Conservation (phyloP, 2,888 invertebrate species). For the Sesia bembeciformis region DNA sequence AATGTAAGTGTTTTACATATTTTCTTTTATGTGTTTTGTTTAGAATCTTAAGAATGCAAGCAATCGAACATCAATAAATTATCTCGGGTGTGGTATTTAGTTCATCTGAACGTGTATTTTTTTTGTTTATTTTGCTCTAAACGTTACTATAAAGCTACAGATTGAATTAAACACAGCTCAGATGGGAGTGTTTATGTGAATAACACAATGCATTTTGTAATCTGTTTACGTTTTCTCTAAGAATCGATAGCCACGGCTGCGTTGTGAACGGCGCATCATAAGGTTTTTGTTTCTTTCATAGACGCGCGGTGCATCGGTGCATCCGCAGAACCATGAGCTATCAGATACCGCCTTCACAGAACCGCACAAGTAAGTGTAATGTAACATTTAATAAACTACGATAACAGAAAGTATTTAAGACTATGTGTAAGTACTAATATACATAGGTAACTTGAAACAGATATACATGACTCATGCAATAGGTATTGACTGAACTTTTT, state of each 20-base stretch:
- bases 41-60: constrained; percentile 4
- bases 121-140: constrained; percentile 4
- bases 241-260: constrained; percentile 39
- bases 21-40: background rate
- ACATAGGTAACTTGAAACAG: background rate
- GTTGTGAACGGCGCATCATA: constrained; percentile 22
- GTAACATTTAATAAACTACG: background rate
- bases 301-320: constrained; percentile 77
- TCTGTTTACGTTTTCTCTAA: constrained; percentile 11
- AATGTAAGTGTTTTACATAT: constrained; percentile 29
- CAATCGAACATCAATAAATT: constrained; percentile 20
- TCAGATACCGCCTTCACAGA: constrained; percentile 86
- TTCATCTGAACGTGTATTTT: constrained; percentile 25
- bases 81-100: constrained; percentile 67
- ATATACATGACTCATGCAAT: constrained; percentile 35
- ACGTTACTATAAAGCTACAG: background rate
- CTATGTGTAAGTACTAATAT: background rate
- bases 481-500: constrained; percentile 17
- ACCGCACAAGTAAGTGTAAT: constrained; percentile 84
- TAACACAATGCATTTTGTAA: constrained; percentile 10
- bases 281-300: constrained; percentile 42
- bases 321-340: constrained; percentile 88
- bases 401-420: background rate
- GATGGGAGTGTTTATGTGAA: constrained; percentile 29
- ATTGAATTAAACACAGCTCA: constrained; percentile 24